A percentile compares a stretch with the other conserved stretches of the same genome.
Conservation (phyloP, 2,888 invertebrate genomes). For the Oscheius onirici region DNA sequence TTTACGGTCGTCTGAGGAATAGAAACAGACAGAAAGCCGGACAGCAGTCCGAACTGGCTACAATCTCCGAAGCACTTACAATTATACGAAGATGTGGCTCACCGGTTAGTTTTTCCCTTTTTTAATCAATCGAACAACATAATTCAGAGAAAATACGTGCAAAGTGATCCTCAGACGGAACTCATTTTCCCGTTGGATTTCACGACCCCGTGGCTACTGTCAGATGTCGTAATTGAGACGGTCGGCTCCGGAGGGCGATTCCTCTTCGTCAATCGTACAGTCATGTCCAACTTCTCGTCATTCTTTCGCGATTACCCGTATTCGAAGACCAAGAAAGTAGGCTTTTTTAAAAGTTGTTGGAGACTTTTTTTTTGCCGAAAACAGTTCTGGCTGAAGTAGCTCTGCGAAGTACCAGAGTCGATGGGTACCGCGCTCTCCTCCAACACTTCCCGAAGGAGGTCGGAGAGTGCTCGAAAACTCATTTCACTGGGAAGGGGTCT, state of each 20-base stretch:
- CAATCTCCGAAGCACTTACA: too few relatives aligned
- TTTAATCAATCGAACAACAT: too few relatives aligned
- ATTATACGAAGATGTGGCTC: too few relatives aligned
- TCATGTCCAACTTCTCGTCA: background rate
- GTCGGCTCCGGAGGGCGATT: background rate
- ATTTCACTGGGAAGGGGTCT: too few relatives aligned
- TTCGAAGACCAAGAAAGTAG: background rate
- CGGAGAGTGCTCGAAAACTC: too few relatives aligned
- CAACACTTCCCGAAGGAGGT: too few relatives aligned
- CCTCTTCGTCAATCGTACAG: background rate
- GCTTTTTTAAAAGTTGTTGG: too few relatives aligned
- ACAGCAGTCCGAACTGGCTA: too few relatives aligned
- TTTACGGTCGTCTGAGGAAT: background rate
- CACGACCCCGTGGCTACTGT: background rate
- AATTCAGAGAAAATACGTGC: background rate
- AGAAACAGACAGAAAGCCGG: background rate
- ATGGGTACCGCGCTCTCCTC: too few relatives aligned
- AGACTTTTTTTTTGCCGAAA: too few relatives aligned
- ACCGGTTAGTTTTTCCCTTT: background rate
- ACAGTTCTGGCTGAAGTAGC: too few relatives aligned
- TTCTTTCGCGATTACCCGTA: constrained; percentile 2
- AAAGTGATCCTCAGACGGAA: background rate
- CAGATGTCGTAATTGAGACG: constrained; percentile 3
- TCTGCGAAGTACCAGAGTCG: too few relatives aligned
- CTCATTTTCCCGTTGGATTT: constrained; percentile 1